Conservation (phyloP, 1,140 invertebrate genomes). For the Lordiphosa collinella region DNA sequence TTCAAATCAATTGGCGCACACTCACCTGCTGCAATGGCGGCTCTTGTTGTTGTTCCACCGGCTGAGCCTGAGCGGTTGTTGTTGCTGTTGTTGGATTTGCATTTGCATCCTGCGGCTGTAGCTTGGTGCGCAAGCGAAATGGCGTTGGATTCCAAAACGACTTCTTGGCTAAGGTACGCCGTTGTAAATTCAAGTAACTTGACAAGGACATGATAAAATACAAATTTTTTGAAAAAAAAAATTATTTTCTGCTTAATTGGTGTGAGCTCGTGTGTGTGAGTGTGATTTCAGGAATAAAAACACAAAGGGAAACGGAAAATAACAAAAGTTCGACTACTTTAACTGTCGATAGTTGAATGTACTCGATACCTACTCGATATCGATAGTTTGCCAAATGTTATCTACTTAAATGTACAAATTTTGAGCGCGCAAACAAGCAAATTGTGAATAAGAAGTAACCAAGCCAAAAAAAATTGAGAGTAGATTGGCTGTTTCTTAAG, state of each 20-base stretch:
- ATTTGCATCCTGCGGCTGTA: neutral
- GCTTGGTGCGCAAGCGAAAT: conserved; percentile 3
- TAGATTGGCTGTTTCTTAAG: too few species aligned
- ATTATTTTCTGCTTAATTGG: neutral
- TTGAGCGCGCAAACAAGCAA: too few species aligned
- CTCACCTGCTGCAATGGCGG: neutral
- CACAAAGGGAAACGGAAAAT: too few species aligned
- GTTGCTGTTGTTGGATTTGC: neutral
- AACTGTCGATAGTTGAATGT: too few species aligned
- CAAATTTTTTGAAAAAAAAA: neutral
- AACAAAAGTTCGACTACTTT: too few species aligned
- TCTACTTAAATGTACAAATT: too few species aligned
- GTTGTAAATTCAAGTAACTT: neutral
- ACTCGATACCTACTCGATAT: too few species aligned
- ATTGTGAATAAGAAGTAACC: too few species aligned
- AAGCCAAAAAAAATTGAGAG: too few species aligned
- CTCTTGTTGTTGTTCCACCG: neutral
- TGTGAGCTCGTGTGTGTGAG: neutral
- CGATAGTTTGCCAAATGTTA: too few species aligned
- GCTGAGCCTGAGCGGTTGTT: neutral
- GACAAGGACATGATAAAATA: neutral
- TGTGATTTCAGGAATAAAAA: too few species aligned
- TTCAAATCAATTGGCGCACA: too few species aligned
- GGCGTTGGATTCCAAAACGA: conserved; percentile 12
- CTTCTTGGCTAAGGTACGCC: conserved; percentile 5